Evolutionary conservation across 2,797 vertebrate species (phyloP).

Genomic region (Sebastes nivosus): DNA sequence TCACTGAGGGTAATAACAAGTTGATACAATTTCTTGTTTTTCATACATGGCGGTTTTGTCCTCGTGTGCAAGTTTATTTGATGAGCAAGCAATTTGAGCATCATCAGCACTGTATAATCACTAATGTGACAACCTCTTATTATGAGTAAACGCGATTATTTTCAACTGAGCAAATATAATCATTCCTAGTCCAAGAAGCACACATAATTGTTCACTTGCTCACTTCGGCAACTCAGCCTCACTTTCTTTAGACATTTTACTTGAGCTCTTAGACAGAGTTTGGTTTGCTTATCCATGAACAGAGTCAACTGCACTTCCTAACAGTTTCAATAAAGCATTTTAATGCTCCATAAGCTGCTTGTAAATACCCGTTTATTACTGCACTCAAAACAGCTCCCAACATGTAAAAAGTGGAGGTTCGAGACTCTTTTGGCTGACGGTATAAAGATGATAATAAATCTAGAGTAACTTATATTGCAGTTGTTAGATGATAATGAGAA

Average conservation of each 20-base stretch:
- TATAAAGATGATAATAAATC: conserved; percentile 2
- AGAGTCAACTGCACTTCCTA: not conserved
- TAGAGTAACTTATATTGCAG: not conserved
- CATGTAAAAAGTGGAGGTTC: conserved; percentile 6
- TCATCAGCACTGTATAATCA: conserved; percentile 70
- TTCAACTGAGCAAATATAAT: conserved; percentile 70
- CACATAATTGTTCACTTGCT: conserved; percentile 54
- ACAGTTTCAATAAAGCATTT: conserved; percentile 40
- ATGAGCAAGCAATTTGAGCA: conserved; percentile 53
- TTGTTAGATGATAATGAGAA: conserved; percentile 3
- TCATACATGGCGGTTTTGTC: conserved; percentile 4
- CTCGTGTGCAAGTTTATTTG: conserved; percentile 47
- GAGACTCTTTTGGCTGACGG: not conserved
- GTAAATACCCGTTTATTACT: conserved; percentile 48
- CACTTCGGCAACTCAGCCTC: conserved; percentile 40
- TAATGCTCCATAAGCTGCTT: conserved; percentile 41
- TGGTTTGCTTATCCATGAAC: conserved; percentile 2
- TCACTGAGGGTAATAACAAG: not conserved
- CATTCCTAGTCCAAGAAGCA: conserved; percentile 21
- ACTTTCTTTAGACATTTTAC: conserved; percentile 16
- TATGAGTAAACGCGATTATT: conserved; percentile 75
- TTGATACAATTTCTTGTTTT: not conserved
- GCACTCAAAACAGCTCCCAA: conserved; percentile 2
- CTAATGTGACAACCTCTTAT: conserved; percentile 74
- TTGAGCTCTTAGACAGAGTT: conserved; percentile 17